Conservation (phyloP, 2,888 invertebrate genomes). For the Drosophila anomalata region DNA sequence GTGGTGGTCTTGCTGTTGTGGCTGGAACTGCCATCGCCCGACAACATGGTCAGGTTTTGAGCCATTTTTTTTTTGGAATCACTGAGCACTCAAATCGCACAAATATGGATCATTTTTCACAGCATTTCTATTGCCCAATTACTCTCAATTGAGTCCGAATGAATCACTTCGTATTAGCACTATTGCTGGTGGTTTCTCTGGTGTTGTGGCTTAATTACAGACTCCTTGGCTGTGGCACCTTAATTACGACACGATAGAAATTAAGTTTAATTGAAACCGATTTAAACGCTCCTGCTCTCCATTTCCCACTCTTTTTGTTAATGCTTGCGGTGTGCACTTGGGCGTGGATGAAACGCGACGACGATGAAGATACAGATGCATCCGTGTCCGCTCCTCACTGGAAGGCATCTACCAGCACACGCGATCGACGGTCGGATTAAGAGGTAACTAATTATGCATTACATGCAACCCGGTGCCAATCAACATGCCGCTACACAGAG, state of each 20-base stretch:
- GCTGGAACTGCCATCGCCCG: constrained; percentile 35
- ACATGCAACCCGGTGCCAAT: constrained; percentile 26
- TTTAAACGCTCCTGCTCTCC: constrained; percentile 37
- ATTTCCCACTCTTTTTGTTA: constrained; percentile 15
- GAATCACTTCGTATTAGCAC: constrained; percentile 44
- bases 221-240: constrained; percentile 51
- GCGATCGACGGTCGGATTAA: constrained; percentile 53
- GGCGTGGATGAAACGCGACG: constrained; percentile 51
- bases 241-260: constrained; percentile 64
- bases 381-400: constrained; percentile 65
- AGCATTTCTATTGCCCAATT: constrained; percentile 42
- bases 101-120: constrained; percentile 31
- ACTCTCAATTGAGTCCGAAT: constrained; percentile 32
- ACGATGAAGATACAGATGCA: constrained; percentile 46
- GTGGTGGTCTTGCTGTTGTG: background rate
- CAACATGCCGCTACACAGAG: background rate
- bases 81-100: constrained; percentile 29
- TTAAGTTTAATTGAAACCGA: constrained; percentile 67
- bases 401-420: constrained; percentile 13
- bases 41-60: constrained; percentile 62
- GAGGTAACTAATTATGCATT: constrained; percentile 64
- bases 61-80: constrained; percentile 50
- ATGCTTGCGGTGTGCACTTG: constrained; percentile 42
- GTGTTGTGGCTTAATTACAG: constrained; percentile 33
- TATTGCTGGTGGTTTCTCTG: constrained; percentile 9